These are phyloP conservation scores for Enteromius afrohamiltoni DNA, from an alignment of 2,797 vertebrate genomes.

Conservation along the genomic window DNA sequence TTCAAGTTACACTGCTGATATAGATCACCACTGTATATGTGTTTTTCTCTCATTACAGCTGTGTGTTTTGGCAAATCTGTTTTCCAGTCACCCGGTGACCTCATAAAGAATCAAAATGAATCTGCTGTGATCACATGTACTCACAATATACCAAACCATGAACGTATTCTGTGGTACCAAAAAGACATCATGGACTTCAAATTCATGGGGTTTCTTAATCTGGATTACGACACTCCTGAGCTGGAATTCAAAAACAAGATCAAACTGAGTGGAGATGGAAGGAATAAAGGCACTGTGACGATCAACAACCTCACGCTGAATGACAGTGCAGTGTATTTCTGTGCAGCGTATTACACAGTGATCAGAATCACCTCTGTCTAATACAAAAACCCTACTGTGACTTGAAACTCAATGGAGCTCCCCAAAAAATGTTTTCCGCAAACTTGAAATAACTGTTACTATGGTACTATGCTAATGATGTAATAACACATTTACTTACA, in stretches of 20 bases:
- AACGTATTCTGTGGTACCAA: constrained; percentile 42
- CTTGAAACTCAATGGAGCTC: no score
- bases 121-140: constrained; percentile 35
- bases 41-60: constrained; percentile 5
- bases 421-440: no score
- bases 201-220: constrained; percentile 38
- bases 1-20: no score
- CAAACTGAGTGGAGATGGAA: constrained; percentile 33
- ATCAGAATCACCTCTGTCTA: no score
- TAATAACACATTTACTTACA: no score
- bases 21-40: background rate
- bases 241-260: background rate
- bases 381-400: background rate
- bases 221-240: background rate
- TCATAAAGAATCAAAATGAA: background rate
- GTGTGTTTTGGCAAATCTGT: background rate
- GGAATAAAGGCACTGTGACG: background rate
- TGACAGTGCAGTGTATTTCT: no score
- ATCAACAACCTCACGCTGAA: background rate
- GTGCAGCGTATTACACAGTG: no score
- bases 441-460: no score
- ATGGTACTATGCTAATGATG: no score
- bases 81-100: constrained; percentile 25
- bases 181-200: constrained; percentile 15
- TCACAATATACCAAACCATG: background rate